Conservation (phyloP, 35 echinoderm and acorn worm species). For the Acanthaster planci region DNA sequence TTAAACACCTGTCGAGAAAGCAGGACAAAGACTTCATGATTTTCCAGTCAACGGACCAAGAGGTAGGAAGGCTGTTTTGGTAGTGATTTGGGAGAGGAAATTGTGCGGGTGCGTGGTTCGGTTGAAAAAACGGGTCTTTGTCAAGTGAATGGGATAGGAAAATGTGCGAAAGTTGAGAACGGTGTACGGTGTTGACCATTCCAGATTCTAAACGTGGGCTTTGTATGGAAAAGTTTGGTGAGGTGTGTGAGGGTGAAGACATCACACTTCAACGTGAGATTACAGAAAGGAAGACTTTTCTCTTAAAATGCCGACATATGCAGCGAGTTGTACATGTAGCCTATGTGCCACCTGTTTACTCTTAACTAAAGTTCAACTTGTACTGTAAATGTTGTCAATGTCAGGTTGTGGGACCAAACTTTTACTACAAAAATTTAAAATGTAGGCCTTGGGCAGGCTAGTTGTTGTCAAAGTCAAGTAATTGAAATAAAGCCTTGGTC, state of each 20-base stretch:
- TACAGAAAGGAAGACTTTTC: not conserved
- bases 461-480: too few relatives aligned
- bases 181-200: not conserved
- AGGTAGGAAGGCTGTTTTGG: not conserved
- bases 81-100: not conserved
- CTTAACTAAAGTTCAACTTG: not conserved
- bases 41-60: not conserved
- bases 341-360: not conserved
- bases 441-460: too few relatives aligned
- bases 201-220: not conserved
- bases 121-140: conserved; percentile 19
- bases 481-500: too few relatives aligned
- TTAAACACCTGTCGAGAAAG: not conserved
- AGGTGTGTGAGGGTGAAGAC: not conserved
- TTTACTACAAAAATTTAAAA: too few relatives aligned
- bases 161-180: not conserved
- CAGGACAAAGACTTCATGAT: not conserved
- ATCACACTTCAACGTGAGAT: not conserved
- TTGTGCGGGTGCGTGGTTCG: not conserved
- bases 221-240: not conserved
- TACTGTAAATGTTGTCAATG: not conserved
- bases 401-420: not conserved
- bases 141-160: conserved; percentile 18
- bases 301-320: not conserved
- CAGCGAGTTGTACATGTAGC: not conserved